phyloP scores from a whole-genome alignment of 2,888 invertebrate genomes.

The Xanthia icteritia region DNA sequence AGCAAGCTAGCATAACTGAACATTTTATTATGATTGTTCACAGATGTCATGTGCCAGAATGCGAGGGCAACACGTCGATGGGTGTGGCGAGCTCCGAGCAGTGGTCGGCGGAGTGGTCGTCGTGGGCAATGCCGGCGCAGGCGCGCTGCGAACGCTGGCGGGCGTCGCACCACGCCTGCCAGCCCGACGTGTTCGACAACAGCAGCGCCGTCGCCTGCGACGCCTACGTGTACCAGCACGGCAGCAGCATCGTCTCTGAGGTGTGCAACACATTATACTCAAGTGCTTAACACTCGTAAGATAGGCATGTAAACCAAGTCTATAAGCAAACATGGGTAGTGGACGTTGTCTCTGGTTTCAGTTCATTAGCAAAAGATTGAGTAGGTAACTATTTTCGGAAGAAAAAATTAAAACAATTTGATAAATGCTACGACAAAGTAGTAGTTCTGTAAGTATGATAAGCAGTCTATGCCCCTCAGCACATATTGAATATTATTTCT shows the following conservation, averaged over 20 bases:
- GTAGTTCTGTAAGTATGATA: conserved; percentile 1
- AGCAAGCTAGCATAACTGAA: background rate
- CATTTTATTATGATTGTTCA: background rate
- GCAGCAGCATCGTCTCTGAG: conserved; percentile 89
- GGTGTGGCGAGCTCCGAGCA: conserved; percentile 67
- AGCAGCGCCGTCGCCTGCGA: conserved; percentile 78
- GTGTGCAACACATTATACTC: conserved; percentile 71
- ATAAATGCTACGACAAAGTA: background rate
- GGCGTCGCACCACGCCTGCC: conserved; percentile 74
- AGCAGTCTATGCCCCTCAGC: background rate
- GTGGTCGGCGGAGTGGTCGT: conserved; percentile 75
- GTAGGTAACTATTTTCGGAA: background rate
- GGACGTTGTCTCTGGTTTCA: background rate
- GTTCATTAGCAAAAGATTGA: background rate
- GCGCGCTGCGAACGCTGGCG: conserved; percentile 77
- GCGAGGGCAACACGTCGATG: conserved; percentile 79
- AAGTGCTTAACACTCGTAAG: background rate
- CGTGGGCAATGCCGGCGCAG: conserved; percentile 74
- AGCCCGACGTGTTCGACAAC: conserved; percentile 80
- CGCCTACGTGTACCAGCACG: conserved; percentile 85
- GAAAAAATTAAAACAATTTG: background rate
- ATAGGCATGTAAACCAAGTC: background rate
- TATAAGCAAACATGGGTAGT: background rate
- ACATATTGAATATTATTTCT: conserved; percentile 5
- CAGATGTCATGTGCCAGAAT: conserved; percentile 90